These are phyloP conservation scores for Epinephelus moara DNA, from an alignment of 2,113 vertebrate genomes.

Conservation along the genomic window DNA sequence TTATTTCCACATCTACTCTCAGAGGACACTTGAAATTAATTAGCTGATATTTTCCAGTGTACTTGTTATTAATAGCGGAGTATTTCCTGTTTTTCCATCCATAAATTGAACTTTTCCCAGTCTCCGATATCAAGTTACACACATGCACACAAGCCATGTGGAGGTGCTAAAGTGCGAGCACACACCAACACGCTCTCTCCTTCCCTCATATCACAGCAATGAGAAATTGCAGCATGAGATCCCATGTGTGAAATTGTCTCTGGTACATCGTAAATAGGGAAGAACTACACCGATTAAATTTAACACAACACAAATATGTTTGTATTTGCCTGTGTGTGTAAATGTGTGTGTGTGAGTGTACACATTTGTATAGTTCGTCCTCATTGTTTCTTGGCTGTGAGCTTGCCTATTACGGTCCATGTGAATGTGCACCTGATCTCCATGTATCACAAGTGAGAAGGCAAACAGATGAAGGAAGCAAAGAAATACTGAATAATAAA, in stretches of 20 bases:
- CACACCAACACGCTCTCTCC: background rate
- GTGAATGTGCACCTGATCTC: background rate
- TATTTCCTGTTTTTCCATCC: background rate
- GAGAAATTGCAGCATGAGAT: slow-evolving; percentile 59
- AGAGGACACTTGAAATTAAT: slow-evolving; percentile 11
- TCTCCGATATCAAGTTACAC: background rate
- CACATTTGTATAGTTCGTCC: background rate
- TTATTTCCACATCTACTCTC: slow-evolving; percentile 1
- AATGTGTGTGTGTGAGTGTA: background rate
- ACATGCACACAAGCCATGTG: too few species aligned
- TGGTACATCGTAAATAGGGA: slow-evolving; percentile 58
- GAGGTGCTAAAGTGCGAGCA: too few species aligned
- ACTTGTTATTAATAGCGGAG: background rate
- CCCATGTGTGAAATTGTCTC: slow-evolving; percentile 79
- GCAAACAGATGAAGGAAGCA: background rate
- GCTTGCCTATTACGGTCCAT: background rate
- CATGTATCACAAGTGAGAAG: slow-evolving; percentile 3
- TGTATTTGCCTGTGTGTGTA: slow-evolving; percentile 7
- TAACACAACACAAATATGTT: slow-evolving; percentile 47
- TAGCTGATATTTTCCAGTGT: background rate
- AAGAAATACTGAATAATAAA: slow-evolving; percentile 15
- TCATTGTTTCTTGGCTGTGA: background rate
- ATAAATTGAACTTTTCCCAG: background rate
- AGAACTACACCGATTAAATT: slow-evolving; percentile 56
- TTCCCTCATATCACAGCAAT: slow-evolving; percentile 12